Evolutionary conservation across 2,113 vertebrate genomes (phyloP), one percentile per base, ranked within the genome.

Genomic region (Myodes glareolus): DNA sequence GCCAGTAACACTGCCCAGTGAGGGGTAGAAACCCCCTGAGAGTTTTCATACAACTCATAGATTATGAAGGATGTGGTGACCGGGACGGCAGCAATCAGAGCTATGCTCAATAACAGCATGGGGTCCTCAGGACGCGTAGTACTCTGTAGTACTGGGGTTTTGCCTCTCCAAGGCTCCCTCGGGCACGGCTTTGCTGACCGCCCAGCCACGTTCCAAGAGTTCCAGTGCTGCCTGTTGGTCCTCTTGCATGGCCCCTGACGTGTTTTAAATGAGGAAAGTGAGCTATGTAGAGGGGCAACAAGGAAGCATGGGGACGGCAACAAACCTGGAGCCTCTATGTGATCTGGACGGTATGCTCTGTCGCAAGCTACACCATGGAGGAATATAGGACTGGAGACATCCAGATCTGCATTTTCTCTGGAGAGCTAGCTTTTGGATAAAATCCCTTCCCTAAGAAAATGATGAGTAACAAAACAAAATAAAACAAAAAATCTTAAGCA

Each of bases 131-230:
- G 67, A 36, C 5, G 31, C 4, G 0, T 68, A 68, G 55, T 58
- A 19, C 17, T 58, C 52, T 55, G 52, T 55, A 55, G 67, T 68
- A 13, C 67, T 68, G 2, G 31, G 63, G 31, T 5, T 68, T 68
- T 36, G 67, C 31, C 67, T 68, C 14, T 3, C 33, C 31, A 36
- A 68, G 67, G 13, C 31, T 36, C 67, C 36, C 67, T 68, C 67
- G 17, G 31, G 31, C 2, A 0, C 31, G 5, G 67, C 67, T 68
- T 68, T 68, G 33, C 31, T 14, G 33, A 36, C 6, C 13, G 0
- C 67, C 67, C 67, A 17, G 13, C 5, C 31, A 6, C 6, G 6
- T 68, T 68, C 33, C 33, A 33, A 0, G 14, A 36, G 67, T 68
- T 68, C 33, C 67, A 36, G 14, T 2, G 31, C 13, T 36, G 67